phyloP scores from a whole-genome alignment of 2,888 invertebrate species.

The Tryphoninae sp. region DNA sequence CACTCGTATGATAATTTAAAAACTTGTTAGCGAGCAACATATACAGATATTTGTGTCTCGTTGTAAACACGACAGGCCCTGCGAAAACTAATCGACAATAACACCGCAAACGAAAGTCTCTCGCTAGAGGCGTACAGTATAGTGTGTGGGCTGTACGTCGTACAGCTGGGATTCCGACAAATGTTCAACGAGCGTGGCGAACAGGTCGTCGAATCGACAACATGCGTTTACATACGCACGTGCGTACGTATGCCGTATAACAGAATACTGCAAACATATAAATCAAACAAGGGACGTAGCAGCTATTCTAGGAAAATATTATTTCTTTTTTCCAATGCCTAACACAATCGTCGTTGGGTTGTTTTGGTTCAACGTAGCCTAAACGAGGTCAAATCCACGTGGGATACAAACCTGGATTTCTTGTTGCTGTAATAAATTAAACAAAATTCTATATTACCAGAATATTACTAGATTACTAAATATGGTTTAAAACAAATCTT shows the following conservation, averaged over 20 bases:
- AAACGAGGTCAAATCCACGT: neutral
- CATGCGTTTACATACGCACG: slow-evolving; percentile 22
- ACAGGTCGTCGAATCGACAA: slow-evolving; percentile 29
- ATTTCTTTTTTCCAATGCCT: neutral
- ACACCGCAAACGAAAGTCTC: slow-evolving; percentile 31
- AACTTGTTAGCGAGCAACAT: neutral
- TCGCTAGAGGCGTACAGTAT: neutral
- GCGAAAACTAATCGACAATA: slow-evolving; percentile 25
- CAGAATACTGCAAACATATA: neutral
- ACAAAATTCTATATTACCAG: too few species aligned
- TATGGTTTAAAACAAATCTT: too few species aligned
- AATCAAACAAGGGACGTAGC: neutral
- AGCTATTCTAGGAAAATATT: neutral
- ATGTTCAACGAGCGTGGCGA: slow-evolving; percentile 15
- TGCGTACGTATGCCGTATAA: slow-evolving; percentile 17
- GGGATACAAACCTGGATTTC: neutral
- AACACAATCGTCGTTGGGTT: neutral
- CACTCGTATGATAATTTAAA: neutral
- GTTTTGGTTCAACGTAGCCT: neutral
- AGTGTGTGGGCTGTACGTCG: neutral
- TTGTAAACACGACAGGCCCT: neutral
- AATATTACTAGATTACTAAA: too few species aligned
- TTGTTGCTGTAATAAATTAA: neutral
- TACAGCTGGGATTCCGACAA: neutral
- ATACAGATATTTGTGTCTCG: neutral